These are phyloP conservation scores for Chironomus tentans DNA, from an alignment of 2,888 invertebrate genomes.

Conservation along the genomic window DNA sequence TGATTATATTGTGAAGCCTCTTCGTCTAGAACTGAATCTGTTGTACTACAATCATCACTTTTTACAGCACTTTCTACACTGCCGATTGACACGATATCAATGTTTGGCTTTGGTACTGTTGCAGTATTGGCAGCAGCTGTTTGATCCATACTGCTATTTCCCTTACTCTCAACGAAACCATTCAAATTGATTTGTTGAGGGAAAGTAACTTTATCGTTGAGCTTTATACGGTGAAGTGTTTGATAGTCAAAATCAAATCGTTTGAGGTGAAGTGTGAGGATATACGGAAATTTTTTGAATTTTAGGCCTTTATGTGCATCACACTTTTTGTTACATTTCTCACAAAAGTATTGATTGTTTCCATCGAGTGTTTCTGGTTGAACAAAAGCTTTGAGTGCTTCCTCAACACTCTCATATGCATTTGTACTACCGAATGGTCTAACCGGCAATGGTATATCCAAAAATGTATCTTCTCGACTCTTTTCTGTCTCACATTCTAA, in stretches of 20 bases:
- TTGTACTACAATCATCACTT: constrained; percentile 57
- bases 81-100: constrained; percentile 38
- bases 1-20: constrained; percentile 39
- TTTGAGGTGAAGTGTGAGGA: constrained; percentile 77
- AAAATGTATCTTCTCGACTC: constrained; percentile 69
- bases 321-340: constrained; percentile 75
- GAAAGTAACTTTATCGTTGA: constrained; percentile 78
- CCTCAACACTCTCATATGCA: constrained; percentile 72
- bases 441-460: constrained; percentile 79
- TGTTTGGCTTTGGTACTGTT: constrained; percentile 32
- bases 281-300: constrained; percentile 76
- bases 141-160: constrained; percentile 16
- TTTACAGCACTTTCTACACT: constrained; percentile 39
- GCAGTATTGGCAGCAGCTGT: background rate
- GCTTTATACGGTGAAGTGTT: constrained; percentile 73
- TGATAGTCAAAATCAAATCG: constrained; percentile 83
- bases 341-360: constrained; percentile 80
- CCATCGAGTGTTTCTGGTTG: constrained; percentile 74
- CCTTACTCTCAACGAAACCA: constrained; percentile 49
- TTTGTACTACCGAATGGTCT: constrained; percentile 68
- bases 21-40: constrained; percentile 59
- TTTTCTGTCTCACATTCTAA: constrained; percentile 75
- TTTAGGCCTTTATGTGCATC: constrained; percentile 85
- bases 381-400: constrained; percentile 74
- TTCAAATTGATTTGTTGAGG: constrained; percentile 72